These are phyloP conservation scores for Lathamus discolor DNA, from an alignment of 2,113 vertebrate species.

Conservation along the genomic window DNA sequence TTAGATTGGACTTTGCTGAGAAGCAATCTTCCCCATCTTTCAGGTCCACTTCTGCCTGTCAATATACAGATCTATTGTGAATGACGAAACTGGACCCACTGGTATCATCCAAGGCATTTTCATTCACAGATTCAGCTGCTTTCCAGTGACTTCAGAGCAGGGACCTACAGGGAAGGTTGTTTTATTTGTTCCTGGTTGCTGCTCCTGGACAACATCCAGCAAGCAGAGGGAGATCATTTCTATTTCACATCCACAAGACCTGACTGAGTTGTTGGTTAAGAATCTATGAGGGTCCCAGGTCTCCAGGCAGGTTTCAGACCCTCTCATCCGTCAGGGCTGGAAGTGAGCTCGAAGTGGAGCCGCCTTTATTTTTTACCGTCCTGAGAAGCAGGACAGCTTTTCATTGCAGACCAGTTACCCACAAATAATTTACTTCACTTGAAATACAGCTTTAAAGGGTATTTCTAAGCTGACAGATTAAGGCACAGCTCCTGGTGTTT, in stretches of 20 bases:
- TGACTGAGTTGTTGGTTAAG: background rate
- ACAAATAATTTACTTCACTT: background rate
- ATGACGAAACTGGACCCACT: background rate
- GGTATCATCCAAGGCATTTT: background rate
- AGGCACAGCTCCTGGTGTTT: background rate
- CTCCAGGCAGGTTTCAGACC: background rate
- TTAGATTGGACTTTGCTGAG: accelerated
- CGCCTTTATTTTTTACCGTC: background rate
- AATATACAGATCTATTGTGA: background rate
- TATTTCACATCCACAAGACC: background rate
- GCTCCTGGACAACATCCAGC: background rate
- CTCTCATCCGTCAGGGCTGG: background rate
- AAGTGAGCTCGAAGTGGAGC: background rate
- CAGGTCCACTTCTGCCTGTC: background rate
- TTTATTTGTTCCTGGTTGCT: background rate
- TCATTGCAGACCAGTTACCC: background rate
- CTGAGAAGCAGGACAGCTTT: background rate
- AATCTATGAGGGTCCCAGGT: background rate
- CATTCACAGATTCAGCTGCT: background rate
- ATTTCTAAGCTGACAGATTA: background rate
- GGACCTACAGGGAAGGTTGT: background rate
- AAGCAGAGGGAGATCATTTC: background rate
- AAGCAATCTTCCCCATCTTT: background rate
- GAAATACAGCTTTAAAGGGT: background rate
- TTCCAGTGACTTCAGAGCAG: background rate